A percentile compares a stretch with the other conserved stretches of the same genome.
Evolutionary conservation across 2,797 vertebrate genomes (phyloP).

Genomic region (Pangasius djambal): DNA sequence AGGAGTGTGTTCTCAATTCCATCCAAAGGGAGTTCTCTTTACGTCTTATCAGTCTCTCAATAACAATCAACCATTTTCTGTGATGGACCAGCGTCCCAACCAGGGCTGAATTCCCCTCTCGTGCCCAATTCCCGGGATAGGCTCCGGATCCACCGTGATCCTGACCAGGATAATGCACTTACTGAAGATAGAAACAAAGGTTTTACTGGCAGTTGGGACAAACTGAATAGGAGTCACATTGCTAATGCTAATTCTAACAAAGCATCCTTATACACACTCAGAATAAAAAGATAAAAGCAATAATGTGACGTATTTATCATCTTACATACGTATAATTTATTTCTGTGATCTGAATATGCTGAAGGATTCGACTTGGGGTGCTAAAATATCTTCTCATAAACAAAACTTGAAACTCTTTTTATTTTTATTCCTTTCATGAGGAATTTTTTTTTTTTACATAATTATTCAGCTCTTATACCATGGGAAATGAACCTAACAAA

Average conservation of each 20-base stretch:
- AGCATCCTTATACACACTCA: no score
- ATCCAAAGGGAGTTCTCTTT: not conserved
- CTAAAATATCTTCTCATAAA: not conserved
- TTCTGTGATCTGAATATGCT: not conserved
- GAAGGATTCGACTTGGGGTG: not conserved
- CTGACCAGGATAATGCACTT: not conserved
- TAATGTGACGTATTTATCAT: not conserved
- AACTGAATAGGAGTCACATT: not conserved
- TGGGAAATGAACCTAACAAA: not conserved
- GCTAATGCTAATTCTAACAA: not conserved
- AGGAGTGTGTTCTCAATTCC: not conserved
- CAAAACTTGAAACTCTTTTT: not conserved
- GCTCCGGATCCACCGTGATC: not conserved
- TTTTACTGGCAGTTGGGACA: not conserved
- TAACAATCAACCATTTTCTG: conserved; percentile 2
- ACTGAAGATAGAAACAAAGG: not conserved
- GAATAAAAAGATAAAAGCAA: not conserved
- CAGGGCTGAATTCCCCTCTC: not conserved
- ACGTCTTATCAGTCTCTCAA: conserved; percentile 10
- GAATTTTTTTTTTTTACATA: not conserved
- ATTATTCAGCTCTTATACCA: not conserved
- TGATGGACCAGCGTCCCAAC: not conserved
- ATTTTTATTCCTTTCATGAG: not conserved
- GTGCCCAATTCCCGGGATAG: not conserved
- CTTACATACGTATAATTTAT: not conserved